Evolutionary conservation across 1,140 invertebrate species (phyloP).

Genomic region (Lamellibrachia luymesi): DNA sequence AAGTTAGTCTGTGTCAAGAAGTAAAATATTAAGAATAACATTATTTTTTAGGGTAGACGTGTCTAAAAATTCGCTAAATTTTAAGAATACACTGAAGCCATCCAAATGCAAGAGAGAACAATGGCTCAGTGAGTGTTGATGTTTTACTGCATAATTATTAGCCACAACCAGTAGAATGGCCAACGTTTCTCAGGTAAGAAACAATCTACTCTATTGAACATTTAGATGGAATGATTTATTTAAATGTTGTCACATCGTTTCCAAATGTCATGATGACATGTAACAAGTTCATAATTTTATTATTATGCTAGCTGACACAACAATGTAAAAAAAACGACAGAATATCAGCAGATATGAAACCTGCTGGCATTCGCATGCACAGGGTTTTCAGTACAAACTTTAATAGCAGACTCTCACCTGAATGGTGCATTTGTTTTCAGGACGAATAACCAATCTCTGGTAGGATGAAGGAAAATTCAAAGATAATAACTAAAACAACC

Average conservation of each 20-base stretch:
- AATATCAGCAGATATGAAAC: not conserved
- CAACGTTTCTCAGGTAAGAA: too few species aligned
- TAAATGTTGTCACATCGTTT: not conserved
- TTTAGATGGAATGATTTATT: not conserved
- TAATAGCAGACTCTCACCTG: not conserved
- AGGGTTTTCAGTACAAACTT: not conserved
- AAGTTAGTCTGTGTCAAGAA: not conserved
- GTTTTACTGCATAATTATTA: not conserved
- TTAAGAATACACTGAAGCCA: not conserved
- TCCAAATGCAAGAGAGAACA: not conserved
- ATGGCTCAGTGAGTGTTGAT: not conserved
- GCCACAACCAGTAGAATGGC: too few species aligned
- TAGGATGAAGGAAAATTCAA: not conserved
- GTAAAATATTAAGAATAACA: not conserved
- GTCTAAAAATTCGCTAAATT: not conserved
- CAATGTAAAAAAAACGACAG: not conserved
- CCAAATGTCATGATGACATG: not conserved
- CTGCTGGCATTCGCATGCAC: not conserved
- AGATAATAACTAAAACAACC: not conserved
- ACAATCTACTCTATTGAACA: not conserved
- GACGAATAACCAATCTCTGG: not conserved
- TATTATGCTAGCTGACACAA: not conserved
- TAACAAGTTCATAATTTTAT: not conserved
- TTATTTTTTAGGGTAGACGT: not conserved
- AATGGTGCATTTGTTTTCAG: not conserved